phyloP scores from a whole-genome alignment of 2,888 invertebrate genomes.

The Nemotelus nigrinus region DNA sequence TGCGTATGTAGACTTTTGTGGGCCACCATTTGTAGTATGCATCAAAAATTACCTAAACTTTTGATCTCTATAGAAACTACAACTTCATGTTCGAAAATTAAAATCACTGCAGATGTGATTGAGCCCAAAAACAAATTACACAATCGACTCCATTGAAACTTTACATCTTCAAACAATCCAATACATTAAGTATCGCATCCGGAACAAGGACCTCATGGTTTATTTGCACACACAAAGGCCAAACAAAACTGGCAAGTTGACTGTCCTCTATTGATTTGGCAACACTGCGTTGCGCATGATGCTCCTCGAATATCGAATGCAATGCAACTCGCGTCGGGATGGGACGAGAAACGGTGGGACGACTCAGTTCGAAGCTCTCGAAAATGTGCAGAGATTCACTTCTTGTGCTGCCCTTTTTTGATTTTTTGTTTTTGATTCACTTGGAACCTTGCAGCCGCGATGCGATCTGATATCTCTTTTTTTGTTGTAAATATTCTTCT shows the following conservation, averaged over 20 bases:
- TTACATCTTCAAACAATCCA: too few relatives aligned
- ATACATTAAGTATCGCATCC: background rate
- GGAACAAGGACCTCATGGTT: slow-evolving; percentile 1
- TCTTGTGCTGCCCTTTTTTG: background rate
- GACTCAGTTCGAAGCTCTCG: slow-evolving; percentile 9
- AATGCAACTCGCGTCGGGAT: background rate
- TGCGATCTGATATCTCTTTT: slow-evolving; percentile 6
- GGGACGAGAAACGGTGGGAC: background rate
- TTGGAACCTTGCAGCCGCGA: slow-evolving; percentile 19
- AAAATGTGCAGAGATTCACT: slow-evolving; percentile 31
- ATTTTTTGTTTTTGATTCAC: slow-evolving; percentile 2
- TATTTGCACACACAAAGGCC: background rate
- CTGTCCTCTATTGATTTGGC: slow-evolving; percentile 19
- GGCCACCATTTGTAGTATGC: too few relatives aligned
- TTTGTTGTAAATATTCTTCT: slow-evolving; percentile 20
- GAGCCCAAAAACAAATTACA: too few relatives aligned
- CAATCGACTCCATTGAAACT: too few relatives aligned
- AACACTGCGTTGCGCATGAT: slow-evolving; percentile 20
- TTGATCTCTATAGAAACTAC: too few relatives aligned
- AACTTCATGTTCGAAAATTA: too few relatives aligned
- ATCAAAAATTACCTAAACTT: too few relatives aligned
- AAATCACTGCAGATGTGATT: too few relatives aligned
- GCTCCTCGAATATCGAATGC: slow-evolving; percentile 14
- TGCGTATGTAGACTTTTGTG: too few relatives aligned
- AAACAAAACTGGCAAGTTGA: background rate